A percentile compares a stretch with the other conserved stretches of the same genome.
These are phyloP conservation scores for Sciurus niger DNA, from an alignment of 2,113 vertebrate species.

Conservation along the genomic window DNA sequence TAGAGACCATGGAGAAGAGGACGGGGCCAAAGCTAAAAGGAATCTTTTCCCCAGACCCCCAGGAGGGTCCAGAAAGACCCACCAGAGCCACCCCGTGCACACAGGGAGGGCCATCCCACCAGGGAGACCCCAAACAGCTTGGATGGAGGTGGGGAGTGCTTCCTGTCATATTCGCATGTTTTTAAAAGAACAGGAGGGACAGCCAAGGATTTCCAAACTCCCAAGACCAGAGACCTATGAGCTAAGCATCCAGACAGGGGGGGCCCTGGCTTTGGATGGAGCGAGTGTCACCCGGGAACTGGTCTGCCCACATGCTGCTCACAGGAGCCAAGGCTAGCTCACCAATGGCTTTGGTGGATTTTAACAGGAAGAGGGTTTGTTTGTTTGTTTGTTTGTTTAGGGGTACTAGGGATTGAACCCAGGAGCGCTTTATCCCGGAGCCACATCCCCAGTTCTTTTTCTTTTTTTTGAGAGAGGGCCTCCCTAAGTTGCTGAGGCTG, in stretches of 20 bases:
- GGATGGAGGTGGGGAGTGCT: rapidly evolving
- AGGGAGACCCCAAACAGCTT: background rate
- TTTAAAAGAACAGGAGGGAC: background rate
- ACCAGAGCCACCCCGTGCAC: rapidly evolving
- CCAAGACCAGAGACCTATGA: background rate
- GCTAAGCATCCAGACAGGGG: background rate
- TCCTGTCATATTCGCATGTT: no score
- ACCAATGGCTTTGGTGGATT: background rate
- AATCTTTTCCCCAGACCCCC: background rate
- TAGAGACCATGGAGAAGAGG: background rate
- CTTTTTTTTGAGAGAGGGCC: no score
- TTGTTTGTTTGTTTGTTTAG: no score
- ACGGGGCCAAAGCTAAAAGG: background rate
- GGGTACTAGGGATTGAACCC: background rate
- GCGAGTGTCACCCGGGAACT: rapidly evolving
- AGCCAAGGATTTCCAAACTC: background rate
- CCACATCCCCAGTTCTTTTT: no score
- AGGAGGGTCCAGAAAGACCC: background rate
- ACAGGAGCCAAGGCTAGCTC: background rate
- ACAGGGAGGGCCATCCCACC: background rate
- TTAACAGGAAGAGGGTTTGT: background rate
- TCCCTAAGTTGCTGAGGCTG: no score
- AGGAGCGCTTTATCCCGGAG: no score
- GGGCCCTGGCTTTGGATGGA: background rate
- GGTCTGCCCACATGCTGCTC: background rate